Evolutionary conservation across 1,140 invertebrate species (phyloP).

Genomic region (Rhynchophorus ferrugineus): DNA sequence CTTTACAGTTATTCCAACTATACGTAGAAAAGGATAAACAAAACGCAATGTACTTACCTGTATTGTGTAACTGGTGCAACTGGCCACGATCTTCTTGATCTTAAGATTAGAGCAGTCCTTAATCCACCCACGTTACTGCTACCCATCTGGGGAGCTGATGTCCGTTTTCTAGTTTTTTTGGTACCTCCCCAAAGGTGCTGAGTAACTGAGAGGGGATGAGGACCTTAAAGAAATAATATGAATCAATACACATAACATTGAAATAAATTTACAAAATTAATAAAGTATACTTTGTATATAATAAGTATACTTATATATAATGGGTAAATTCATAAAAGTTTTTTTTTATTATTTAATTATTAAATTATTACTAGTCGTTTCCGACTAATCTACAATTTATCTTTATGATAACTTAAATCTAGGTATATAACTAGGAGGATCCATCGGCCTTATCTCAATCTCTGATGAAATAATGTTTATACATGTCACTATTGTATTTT

Average conservation of each 20-base stretch:
- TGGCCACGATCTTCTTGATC: conserved; percentile 57
- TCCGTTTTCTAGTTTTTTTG: conserved; percentile 49
- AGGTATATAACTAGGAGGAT: too few species aligned
- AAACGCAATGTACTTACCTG: conserved; percentile 50
- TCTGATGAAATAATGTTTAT: too few species aligned
- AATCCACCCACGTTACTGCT: conserved; percentile 45
- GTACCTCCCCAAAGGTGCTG: conserved; percentile 45
- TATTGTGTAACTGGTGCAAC: conserved; percentile 55
- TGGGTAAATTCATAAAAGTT: background rate
- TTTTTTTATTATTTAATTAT: background rate
- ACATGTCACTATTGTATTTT: too few species aligned
- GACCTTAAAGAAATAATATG: conserved; percentile 26
- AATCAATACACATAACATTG: background rate
- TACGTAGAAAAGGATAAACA: too few species aligned
- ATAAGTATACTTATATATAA: background rate
- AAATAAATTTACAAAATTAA: background rate
- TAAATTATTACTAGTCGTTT: too few species aligned
- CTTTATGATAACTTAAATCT: too few species aligned
- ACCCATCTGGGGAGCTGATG: conserved; percentile 58
- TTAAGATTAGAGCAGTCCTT: conserved; percentile 52
- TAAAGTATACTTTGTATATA: background rate
- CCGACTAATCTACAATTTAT: too few species aligned
- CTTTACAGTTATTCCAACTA: too few species aligned
- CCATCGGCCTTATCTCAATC: too few species aligned
- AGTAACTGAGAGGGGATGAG: conserved; percentile 45